A percentile compares a stretch with the other conserved stretches of the same genome.
These are phyloP conservation scores for Protobothrops mucrosquamatus DNA, from an alignment of 2,113 vertebrate species.

Conservation along the genomic window DNA sequence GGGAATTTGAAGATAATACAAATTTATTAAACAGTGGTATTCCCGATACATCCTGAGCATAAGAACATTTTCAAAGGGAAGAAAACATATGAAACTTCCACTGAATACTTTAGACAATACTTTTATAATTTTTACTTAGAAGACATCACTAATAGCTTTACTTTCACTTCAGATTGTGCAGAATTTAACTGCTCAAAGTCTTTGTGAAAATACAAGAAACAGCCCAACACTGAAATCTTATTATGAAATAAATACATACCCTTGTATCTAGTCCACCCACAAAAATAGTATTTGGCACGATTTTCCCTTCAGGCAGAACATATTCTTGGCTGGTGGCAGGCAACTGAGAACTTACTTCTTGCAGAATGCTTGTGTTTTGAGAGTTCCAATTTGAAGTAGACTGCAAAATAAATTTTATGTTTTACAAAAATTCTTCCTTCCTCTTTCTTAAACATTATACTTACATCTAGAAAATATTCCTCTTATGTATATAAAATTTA, in stretches of 20 bases:
- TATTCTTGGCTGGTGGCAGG: slow-evolving; percentile 83
- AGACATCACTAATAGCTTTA: background rate
- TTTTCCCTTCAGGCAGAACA: slow-evolving; percentile 89
- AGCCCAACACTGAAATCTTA: background rate
- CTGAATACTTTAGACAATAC: background rate
- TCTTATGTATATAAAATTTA: background rate
- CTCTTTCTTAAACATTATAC: background rate
- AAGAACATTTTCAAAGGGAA: too few species aligned
- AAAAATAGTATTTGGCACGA: slow-evolving; percentile 91
- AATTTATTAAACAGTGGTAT: too few species aligned
- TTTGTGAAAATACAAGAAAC: background rate
- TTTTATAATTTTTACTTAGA: background rate
- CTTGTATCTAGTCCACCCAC: slow-evolving; percentile 92
- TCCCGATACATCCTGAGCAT: too few species aligned
- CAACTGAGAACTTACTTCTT: slow-evolving; percentile 59
- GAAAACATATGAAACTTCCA: background rate
- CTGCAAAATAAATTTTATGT: slow-evolving; percentile 5
- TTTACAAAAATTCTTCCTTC: too few species aligned
- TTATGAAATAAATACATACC: slow-evolving; percentile 68
- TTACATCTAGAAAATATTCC: background rate
- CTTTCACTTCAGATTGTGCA: background rate
- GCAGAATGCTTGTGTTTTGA: slow-evolving; percentile 41
- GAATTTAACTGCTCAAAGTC: background rate
- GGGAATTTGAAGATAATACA: too few species aligned
- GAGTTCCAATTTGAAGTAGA: slow-evolving; percentile 63